A percentile compares a stretch with the other conserved stretches of the same genome.
Evolutionary conservation across 92 coral and sea anemone species (phyloP).

Genomic region (Micromussa lordhowensis): DNA sequence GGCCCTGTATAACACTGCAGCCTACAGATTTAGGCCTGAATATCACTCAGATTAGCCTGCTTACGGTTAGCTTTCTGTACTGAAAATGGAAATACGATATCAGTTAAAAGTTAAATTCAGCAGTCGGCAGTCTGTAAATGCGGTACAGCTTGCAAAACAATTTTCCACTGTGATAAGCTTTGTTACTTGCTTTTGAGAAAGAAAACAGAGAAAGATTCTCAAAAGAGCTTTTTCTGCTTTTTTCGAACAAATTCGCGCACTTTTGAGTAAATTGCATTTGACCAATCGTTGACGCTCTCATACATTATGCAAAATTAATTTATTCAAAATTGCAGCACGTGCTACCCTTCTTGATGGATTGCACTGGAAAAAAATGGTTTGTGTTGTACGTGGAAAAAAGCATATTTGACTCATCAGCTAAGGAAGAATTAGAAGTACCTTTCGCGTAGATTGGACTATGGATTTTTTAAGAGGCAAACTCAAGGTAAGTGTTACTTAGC

Average conservation of each 20-base stretch:
- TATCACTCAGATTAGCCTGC: no score
- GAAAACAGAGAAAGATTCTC: not conserved
- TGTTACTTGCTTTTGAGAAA: no score
- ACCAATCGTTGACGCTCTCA: not conserved
- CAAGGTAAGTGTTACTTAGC: not conserved
- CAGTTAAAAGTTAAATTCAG: no score
- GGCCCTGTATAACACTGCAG: no score
- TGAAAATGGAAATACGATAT: no score
- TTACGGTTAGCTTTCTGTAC: no score
- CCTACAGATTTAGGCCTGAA: no score
- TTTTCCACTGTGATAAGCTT: no score
- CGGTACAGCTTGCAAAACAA: no score
- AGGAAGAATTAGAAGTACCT: not conserved
- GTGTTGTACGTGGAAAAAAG: not conserved
- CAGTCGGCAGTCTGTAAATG: no score
- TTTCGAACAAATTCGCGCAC: not conserved
- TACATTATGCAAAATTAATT: constrained; percentile 2
- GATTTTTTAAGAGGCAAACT: not conserved
- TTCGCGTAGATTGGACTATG: not conserved
- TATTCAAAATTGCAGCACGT: not conserved
- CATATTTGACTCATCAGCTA: not conserved
- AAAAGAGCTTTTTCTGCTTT: not conserved
- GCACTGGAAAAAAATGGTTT: not conserved
- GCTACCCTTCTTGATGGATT: not conserved
- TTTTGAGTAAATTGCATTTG: not conserved